Evolutionary conservation across 2,888 invertebrate species (phyloP).

Genomic region (Caenorhabditis afra): DNA sequence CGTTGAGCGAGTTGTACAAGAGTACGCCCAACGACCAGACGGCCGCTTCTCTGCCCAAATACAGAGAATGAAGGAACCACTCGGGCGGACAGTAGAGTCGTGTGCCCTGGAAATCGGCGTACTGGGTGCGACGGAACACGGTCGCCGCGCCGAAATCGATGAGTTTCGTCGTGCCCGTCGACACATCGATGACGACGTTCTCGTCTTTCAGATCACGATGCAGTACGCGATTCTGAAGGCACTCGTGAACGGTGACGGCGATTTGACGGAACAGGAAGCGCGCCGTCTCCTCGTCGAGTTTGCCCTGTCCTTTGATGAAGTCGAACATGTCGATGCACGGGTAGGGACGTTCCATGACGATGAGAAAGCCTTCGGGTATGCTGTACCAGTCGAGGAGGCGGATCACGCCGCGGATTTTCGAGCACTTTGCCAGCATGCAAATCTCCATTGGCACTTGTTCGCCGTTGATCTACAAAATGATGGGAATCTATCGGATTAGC

Average conservation of each 20-base stretch:
- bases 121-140: conserved; percentile 74
- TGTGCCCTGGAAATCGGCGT: conserved; percentile 79
- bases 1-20: conserved; percentile 77
- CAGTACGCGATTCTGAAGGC: conserved; percentile 72
- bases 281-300: conserved; percentile 74
- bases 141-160: conserved; percentile 80
- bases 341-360: conserved; percentile 79
- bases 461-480: conserved; percentile 73
- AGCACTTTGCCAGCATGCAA: conserved; percentile 75
- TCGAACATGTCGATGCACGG: conserved; percentile 78
- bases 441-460: conserved; percentile 80
- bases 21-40: conserved; percentile 79
- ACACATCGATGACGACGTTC: conserved; percentile 77
- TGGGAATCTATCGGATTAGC: too few relatives aligned
- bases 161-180: conserved; percentile 75
- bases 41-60: conserved; percentile 78
- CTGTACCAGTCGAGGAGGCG: conserved; percentile 77
- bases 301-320: conserved; percentile 75
- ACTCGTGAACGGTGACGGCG: conserved; percentile 73
- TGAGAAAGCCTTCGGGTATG: conserved; percentile 78
- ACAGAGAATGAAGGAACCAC: conserved; percentile 78
- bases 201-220: conserved; percentile 79
- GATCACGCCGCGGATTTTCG: conserved; percentile 75
- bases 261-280: conserved; percentile 78
- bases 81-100: conserved; percentile 78